Conservation (phyloP, 30 jellyfish, hydroid and myxozoan genomes). For the Aurelia sp. region DNA sequence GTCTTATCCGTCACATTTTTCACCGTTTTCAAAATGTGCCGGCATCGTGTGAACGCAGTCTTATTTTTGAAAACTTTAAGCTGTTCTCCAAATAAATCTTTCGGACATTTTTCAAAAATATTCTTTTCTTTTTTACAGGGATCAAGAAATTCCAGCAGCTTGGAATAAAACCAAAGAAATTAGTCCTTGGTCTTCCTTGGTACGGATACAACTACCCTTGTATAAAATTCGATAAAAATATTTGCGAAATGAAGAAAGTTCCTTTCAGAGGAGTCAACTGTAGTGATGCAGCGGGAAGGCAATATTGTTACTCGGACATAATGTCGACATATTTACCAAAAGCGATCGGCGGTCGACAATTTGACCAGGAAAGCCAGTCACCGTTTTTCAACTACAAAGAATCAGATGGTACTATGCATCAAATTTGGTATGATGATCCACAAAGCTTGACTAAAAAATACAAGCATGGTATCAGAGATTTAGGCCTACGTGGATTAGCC, state of each 20-base stretch:
- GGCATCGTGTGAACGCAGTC: too few relatives aligned
- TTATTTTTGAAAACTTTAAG: too few relatives aligned
- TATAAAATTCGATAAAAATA: constrained; percentile 24
- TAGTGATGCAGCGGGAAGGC: constrained; percentile 89
- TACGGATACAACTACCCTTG: constrained; percentile 89
- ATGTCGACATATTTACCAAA: constrained; percentile 34
- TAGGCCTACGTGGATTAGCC: constrained; percentile 71
- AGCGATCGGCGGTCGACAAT: constrained; percentile 80
- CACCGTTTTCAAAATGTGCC: too few relatives aligned
- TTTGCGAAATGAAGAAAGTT: constrained; percentile 57
- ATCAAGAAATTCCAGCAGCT: constrained; percentile 40
- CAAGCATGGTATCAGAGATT: constrained; percentile 56
- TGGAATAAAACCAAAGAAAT: constrained; percentile 62
- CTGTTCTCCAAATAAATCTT: too few relatives aligned
- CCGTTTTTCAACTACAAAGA: constrained; percentile 75
- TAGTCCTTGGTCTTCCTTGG: constrained; percentile 89
- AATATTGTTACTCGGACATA: constrained; percentile 57
- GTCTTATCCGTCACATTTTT: too few relatives aligned
- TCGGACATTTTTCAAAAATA: too few relatives aligned
- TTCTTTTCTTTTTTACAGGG: constrained; percentile 12
- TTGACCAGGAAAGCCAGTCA: constrained; percentile 63
- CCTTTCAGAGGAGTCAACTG: constrained; percentile 78
- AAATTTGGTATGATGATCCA: constrained; percentile 84
- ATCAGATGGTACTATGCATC: constrained; percentile 46
- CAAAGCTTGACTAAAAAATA: constrained; percentile 63